Conservation (phyloP, 2,797 vertebrate genomes). For the Sebastes wilsoni region DNA sequence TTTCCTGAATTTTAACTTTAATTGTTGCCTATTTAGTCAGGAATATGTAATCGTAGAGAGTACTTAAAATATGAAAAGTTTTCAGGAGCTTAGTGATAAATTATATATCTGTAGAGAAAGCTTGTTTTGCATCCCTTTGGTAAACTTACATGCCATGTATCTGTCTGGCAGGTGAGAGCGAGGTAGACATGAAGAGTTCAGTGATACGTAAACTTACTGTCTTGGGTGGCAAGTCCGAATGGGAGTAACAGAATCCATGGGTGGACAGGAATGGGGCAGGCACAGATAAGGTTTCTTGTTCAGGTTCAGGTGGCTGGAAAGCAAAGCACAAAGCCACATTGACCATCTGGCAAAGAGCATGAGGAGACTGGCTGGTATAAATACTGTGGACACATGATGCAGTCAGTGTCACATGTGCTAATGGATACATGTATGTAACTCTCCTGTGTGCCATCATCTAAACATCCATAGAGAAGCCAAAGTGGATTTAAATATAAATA, state of each 20-base stretch:
- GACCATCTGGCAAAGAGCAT: background rate
- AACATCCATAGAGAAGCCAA: background rate
- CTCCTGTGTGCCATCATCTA: background rate
- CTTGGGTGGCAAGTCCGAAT: background rate
- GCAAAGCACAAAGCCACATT: background rate
- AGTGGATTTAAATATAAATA: background rate
- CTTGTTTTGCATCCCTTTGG: background rate
- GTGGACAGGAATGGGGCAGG: background rate
- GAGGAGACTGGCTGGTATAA: background rate
- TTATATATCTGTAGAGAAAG: background rate
- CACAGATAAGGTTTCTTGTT: background rate
- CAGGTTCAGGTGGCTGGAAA: background rate
- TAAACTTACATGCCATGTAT: background rate
- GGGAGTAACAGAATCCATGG: background rate
- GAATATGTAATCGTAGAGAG: background rate
- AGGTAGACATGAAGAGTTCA: background rate
- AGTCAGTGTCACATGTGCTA: background rate
- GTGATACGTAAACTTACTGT: background rate
- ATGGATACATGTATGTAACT: background rate
- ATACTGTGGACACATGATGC: background rate
- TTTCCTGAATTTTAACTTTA: background rate
- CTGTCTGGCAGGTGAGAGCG: background rate
- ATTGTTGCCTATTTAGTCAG: background rate
- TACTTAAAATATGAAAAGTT: background rate
- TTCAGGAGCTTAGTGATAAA: background rate